Base-by-base conservation (phyloP, 2,113 vertebrate species). In the Perognathus longimembris region DNA sequence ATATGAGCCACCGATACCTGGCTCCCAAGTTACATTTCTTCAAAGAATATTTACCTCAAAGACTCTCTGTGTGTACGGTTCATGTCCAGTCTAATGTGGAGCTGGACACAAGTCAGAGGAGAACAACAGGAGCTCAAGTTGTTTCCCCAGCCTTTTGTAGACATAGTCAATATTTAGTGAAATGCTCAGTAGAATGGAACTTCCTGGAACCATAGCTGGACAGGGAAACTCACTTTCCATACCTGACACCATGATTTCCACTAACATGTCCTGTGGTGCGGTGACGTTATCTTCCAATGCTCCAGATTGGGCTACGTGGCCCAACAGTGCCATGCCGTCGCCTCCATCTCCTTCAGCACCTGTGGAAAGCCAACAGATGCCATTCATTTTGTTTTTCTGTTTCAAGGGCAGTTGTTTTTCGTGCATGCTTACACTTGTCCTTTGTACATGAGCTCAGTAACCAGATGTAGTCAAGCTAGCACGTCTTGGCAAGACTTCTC, bases 171-270 rank as follows among this genome's bases (percentile, higher is more conserved):
- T 26, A 38, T 63, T 54, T 69, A 79, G 30, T 32, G 42, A 82
- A 54, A 36, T 30, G 32, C 42, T 1, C 4, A 6, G 40, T 59
- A n/a, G 36, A 32, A 64, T 32, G 71, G 70, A 91, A 70, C 70
- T 14, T 70, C 24, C 20, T 22, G n/a, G 40, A 36, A 30, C 6
- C 79, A 67, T n/a, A 87, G 20, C 1, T 30, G 0, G 45, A 20
- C 5, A 10, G 42, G 24, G 85, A 22, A 92, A 86, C 61, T 9
- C 22, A 20, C 66, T 26, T 40, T 84, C 85, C 96, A 22, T 98
- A 99, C 99, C 99, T 98, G 99, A 98, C 73, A 99, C 96, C 98
- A 98, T 98, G 91, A 98, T 98, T 94, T 99, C 98, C 7, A 98
- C 98, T 34, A 98, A 91, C 24, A 20, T 91, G 7, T 4, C 28